Conservation (phyloP, 1,140 invertebrate species). For the Caenorhabditis remanei region DNA sequence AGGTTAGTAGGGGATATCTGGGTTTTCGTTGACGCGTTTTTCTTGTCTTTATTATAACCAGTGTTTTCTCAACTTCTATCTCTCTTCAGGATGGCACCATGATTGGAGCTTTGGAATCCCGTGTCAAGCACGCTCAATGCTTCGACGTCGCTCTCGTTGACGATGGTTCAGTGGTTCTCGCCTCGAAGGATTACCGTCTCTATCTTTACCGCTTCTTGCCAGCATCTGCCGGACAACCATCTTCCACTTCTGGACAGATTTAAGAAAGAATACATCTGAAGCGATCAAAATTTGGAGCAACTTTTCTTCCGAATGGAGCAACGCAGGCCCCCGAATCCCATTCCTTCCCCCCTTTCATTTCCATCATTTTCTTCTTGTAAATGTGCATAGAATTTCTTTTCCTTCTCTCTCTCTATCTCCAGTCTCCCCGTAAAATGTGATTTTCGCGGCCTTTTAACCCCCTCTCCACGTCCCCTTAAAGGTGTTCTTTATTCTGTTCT, state of each 20-base stretch:
- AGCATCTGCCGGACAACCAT: not conserved
- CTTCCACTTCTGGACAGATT: not conserved
- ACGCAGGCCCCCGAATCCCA: not conserved
- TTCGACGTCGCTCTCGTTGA: slow-evolving; percentile 99
- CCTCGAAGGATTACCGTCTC: slow-evolving; percentile 92
- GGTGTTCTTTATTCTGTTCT: slow-evolving; percentile 6
- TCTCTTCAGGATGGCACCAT: slow-evolving; percentile 90
- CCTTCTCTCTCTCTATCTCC: not conserved
- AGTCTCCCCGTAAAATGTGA: not conserved
- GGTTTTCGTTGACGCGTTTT: not conserved
- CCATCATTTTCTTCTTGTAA: slow-evolving; percentile 8
- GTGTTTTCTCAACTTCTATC: not conserved
- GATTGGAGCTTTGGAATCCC: slow-evolving; percentile 95
- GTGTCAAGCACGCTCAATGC: slow-evolving; percentile 99
- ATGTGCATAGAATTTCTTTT: slow-evolving; percentile 37
- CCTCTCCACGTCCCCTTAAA: not conserved
- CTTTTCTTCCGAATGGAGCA: not conserved
- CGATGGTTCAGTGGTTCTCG: slow-evolving; percentile 97
- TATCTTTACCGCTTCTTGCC: slow-evolving; percentile 74
- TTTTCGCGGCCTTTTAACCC: not conserved
- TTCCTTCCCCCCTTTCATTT: not conserved
- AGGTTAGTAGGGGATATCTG: slow-evolving; percentile 69
- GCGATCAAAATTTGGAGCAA: not conserved
- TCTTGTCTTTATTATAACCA: not conserved
- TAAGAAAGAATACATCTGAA: too few relatives aligned